Base-by-base conservation (phyloP, 2,888 invertebrate species). In the Leptinotarsa haldemani region DNA sequence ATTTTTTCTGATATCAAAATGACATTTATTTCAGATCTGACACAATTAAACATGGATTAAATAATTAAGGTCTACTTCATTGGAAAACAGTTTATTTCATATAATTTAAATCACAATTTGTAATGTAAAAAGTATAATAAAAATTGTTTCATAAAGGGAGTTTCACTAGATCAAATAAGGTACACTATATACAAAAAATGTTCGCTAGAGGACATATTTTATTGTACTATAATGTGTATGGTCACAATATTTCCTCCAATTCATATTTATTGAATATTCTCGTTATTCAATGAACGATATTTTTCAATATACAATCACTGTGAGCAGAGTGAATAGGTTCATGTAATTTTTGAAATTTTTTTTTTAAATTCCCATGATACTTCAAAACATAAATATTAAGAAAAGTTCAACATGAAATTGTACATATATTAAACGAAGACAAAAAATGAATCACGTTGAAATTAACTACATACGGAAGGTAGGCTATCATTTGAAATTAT, bases 91-190 rank as follows among this genome's bases (percentile, higher is more conserved):
- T 74, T 79, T 79, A 75, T 77, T 72, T 75, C 73, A 73, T 79
- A 82, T 81, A 80, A 81, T 80, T 79, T 82, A 80, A 82, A 82
- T 82, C 82, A 82, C 82, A 82, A 80, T 80, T 81, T 80, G 76
- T 79, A 80, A 80, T 80, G 78, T 78, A 80, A 77, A 80, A 75
- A 77, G 80, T 77, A 81, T 80, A 80, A 79, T 76, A 77, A 78
- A 81, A 81, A 78, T 74, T 70, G 78, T 79, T 69, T 76, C 77
- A 79, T 74, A 79, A 78, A 73, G 74, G 68, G 68, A 56, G 56
- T 68, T 68, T 68, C 56, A 56, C 68, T 68, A 68, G 56, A 61
- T 61, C 25, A 61, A 61, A 61, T 25, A 30, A 61, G n/a, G 30
- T 61, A 61, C 61, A 61, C 61, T 61, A 61, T 61, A n/a, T 61